Conservation (phyloP, 2,113 vertebrate genomes). For the Stigmatopora nigra region DNA sequence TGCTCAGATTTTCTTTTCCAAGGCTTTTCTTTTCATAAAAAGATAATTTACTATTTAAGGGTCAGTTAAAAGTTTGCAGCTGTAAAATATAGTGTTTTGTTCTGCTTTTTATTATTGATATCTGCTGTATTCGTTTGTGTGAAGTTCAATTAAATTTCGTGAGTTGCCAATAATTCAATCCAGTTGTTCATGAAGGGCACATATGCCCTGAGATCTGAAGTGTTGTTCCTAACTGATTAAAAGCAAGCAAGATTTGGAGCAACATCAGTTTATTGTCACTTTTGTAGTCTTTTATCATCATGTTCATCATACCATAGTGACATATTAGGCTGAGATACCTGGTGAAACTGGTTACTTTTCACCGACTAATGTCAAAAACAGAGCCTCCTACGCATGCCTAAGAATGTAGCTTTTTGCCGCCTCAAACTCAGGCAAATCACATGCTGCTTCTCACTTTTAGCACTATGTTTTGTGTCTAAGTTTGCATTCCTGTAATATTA, state of each 20-base stretch:
- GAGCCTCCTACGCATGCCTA: slow-evolving; percentile 40
- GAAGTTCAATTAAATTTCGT: slow-evolving; percentile 4
- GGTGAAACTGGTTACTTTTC: slow-evolving; percentile 8
- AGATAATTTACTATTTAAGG: not conserved
- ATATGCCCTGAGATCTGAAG: slow-evolving; percentile 31
- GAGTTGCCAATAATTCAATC: slow-evolving; percentile 12
- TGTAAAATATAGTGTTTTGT: not conserved
- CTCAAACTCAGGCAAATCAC: slow-evolving; percentile 12
- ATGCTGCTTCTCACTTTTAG: slow-evolving; percentile 30
- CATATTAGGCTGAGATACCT: slow-evolving; percentile 17
- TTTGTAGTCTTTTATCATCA: slow-evolving; percentile 11
- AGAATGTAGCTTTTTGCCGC: slow-evolving; percentile 25
- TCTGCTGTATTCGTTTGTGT: not conserved
- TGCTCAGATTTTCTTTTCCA: not conserved
- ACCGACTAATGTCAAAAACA: slow-evolving; percentile 44
- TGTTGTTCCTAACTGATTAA: slow-evolving; percentile 37
- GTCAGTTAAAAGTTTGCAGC: not conserved
- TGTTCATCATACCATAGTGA: slow-evolving; percentile 17
- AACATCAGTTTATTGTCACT: slow-evolving; percentile 28
- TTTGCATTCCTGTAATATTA: slow-evolving; percentile 49
- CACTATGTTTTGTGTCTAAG: slow-evolving; percentile 40
- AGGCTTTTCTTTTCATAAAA: not conserved
- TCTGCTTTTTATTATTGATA: not conserved
- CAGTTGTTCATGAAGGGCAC: slow-evolving; percentile 27
- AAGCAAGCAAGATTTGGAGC: slow-evolving; percentile 11